phyloP scores from a whole-genome alignment of 1,140 invertebrate genomes.

The Thalassaphorura encarpata region DNA sequence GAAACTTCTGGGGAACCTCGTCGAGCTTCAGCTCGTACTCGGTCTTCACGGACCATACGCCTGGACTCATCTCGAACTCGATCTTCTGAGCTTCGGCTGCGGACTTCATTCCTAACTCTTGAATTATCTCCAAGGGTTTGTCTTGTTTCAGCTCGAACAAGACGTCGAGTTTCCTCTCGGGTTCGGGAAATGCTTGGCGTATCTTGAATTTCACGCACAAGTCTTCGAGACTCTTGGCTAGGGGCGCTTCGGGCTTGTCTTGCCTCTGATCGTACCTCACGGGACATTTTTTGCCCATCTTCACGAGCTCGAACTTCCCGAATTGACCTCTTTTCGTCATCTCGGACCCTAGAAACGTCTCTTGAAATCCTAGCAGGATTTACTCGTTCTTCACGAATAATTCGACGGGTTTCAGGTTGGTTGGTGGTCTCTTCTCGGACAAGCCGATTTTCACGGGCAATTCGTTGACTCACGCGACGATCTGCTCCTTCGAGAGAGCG shows the following conservation, averaged over 20 bases:
- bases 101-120: not conserved
- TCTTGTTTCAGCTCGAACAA: not conserved
- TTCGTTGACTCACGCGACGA: not conserved
- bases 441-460: not conserved
- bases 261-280: slow-evolving; percentile 1
- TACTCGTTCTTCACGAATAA: too few relatives aligned
- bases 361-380: too few relatives aligned
- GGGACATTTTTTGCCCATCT: not conserved
- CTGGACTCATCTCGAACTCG: not conserved
- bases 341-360: too few relatives aligned
- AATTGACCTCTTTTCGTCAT: too few relatives aligned
- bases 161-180: not conserved
- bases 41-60: not conserved
- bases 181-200: too few relatives aligned
- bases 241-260: too few relatives aligned
- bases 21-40: not conserved
- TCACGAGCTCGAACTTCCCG: slow-evolving; percentile 2
- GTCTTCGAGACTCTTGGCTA: not conserved
- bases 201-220: not conserved
- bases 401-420: too few relatives aligned
- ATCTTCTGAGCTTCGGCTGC: not conserved
- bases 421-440: not conserved
- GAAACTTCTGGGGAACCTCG: not conserved
- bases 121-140: not conserved
- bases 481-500: too few relatives aligned